A percentile compares a stretch with the other conserved stretches of the same genome.
These are phyloP conservation scores for Falco punctatus DNA, from an alignment of 2,113 vertebrate genomes.

Conservation along the genomic window DNA sequence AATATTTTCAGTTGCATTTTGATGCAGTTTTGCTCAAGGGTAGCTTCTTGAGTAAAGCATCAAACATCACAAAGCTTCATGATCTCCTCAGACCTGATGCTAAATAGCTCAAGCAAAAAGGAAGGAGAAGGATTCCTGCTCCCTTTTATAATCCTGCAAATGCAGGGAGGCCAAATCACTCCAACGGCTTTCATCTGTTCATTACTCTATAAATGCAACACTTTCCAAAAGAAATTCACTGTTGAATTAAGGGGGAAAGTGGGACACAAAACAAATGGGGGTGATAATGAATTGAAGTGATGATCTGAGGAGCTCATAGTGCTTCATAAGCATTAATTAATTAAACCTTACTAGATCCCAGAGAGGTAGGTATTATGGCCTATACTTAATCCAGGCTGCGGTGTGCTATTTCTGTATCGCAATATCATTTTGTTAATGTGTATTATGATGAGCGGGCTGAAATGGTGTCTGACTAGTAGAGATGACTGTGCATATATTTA, in stretches of 20 bases:
- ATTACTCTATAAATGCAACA: slow-evolving; percentile 40
- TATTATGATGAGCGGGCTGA: slow-evolving; percentile 51
- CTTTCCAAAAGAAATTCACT: slow-evolving; percentile 44
- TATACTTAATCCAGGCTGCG: background rate
- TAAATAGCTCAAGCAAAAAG: background rate
- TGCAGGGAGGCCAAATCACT: background rate
- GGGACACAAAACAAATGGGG: slow-evolving; percentile 41
- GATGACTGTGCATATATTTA: slow-evolving; percentile 71
- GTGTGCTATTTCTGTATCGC: slow-evolving; percentile 53
- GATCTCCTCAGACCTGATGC: background rate
- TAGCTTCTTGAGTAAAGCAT: background rate
- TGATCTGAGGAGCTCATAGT: slow-evolving; percentile 55
- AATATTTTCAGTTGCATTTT: background rate
- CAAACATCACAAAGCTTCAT: background rate
- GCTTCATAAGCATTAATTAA: slow-evolving; percentile 57
- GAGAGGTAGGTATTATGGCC: slow-evolving; percentile 32
- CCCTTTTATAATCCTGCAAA: slow-evolving; percentile 5
- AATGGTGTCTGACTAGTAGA: slow-evolving; percentile 62
- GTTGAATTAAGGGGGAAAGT: slow-evolving; percentile 23
- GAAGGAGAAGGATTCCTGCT: background rate
- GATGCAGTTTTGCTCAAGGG: background rate
- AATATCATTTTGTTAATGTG: slow-evolving; percentile 55
- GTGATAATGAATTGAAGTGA: slow-evolving; percentile 59
- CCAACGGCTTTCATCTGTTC: slow-evolving; percentile 30
- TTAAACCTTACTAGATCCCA: slow-evolving; percentile 39